Evolutionary conservation across 2,113 vertebrate species (phyloP).

Genomic region (Lophius piscatorius): DNA sequence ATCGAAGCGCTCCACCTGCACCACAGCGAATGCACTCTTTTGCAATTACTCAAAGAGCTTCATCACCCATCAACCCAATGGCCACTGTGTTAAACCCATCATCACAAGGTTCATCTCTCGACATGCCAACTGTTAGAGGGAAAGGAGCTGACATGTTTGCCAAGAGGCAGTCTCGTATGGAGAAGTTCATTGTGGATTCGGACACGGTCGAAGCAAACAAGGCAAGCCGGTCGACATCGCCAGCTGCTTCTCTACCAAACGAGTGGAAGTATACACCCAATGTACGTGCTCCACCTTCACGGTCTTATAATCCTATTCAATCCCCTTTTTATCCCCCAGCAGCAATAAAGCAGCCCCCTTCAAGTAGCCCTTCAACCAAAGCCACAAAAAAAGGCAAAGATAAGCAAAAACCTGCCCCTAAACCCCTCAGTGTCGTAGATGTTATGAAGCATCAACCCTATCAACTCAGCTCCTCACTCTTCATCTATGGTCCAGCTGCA

Average conservation of each 20-base stretch:
- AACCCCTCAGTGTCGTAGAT: constrained; percentile 90
- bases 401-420: constrained; percentile 84
- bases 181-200: constrained; percentile 96
- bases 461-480: constrained; percentile 92
- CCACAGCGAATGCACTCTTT: constrained; percentile 80
- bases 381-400: constrained; percentile 82
- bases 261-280: constrained; percentile 96
- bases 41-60: constrained; percentile 73
- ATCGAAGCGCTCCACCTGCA: constrained; percentile 75
- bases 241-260: constrained; percentile 88
- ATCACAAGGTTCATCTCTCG: constrained; percentile 81
- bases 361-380: constrained; percentile 70
- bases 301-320: constrained; percentile 93
- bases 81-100: constrained; percentile 71
- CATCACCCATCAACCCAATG: constrained; percentile 78
- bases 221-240: constrained; percentile 85
- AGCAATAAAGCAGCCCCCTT: constrained; percentile 83
- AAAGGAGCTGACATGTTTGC: constrained; percentile 97
- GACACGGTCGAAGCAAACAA: constrained; percentile 90
- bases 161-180: constrained; percentile 95
- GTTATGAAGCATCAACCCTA: constrained; percentile 98
- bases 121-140: constrained; percentile 89
- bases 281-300: constrained; percentile 91
- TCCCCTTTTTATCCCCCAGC: constrained; percentile 91
- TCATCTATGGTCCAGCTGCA: constrained; percentile 89